Evolutionary conservation across 23 tunicate species (phyloP).

Genomic region (Ascidia mentula): DNA sequence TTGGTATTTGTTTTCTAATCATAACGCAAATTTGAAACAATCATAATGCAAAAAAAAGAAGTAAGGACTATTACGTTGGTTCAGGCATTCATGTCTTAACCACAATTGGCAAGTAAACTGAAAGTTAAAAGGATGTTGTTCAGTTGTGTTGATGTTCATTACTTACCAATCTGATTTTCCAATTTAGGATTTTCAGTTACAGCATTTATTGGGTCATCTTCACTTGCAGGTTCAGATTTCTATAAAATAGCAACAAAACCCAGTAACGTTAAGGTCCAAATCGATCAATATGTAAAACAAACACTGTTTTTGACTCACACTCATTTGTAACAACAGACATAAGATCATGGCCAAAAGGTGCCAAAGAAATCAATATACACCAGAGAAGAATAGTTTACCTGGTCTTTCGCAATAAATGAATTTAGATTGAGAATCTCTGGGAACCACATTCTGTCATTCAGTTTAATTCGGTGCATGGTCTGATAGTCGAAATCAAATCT

Average conservation of each 20-base stretch:
- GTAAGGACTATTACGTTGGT: too few species aligned
- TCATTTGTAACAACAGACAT: not conserved
- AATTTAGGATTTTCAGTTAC: not conserved
- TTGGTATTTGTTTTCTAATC: too few species aligned
- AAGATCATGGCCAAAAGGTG: not conserved
- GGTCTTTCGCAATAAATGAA: conserved; percentile 51
- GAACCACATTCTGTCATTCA: conserved; percentile 80
- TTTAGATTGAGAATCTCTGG: conserved; percentile 76
- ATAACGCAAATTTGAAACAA: too few species aligned
- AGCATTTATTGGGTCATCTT: not conserved
- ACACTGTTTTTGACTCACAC: not conserved
- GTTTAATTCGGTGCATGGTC: conserved; percentile 79
- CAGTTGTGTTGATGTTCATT: too few species aligned
- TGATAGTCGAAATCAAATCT: conserved; percentile 85
- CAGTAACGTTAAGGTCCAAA: not conserved
- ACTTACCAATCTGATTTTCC: not conserved
- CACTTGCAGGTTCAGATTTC: not conserved
- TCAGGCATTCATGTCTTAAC: too few species aligned
- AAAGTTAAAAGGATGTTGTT: too few species aligned
- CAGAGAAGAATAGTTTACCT: not conserved
- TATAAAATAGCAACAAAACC: not conserved
- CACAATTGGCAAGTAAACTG: too few species aligned
- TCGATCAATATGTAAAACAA: not conserved
- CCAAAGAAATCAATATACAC: not conserved
- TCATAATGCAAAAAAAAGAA: too few species aligned